phyloP scores from a whole-genome alignment of 2,888 invertebrate genomes.

The Sarcophaga caerulescens region DNA sequence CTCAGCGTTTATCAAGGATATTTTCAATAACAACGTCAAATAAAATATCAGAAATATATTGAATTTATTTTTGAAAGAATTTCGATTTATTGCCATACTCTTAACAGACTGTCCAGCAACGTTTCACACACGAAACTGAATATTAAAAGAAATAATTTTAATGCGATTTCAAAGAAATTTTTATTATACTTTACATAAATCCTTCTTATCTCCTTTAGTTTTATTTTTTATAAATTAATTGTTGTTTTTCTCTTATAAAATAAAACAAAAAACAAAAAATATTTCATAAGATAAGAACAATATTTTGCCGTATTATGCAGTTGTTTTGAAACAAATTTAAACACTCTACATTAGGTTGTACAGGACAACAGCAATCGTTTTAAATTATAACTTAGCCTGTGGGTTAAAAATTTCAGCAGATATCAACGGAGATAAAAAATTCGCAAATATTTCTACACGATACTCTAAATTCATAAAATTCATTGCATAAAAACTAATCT shows the following conservation, averaged over 20 bases:
- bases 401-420: too few species aligned
- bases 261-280: not conserved
- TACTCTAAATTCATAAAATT: too few species aligned
- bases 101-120: not conserved
- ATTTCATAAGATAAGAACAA: constrained; percentile 39
- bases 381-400: too few species aligned
- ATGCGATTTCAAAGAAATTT: constrained; percentile 32
- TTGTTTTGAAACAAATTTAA: not conserved
- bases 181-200: constrained; percentile 26
- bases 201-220: constrained; percentile 46
- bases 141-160: not conserved
- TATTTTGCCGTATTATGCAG: not conserved
- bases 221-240: constrained; percentile 12
- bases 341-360: too few species aligned
- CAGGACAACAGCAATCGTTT: too few species aligned
- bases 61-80: not conserved
- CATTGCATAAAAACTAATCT: too few species aligned
- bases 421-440: too few species aligned
- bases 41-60: constrained; percentile 13
- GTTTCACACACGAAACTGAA: constrained; percentile 50
- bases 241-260: not conserved
- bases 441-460: too few species aligned
- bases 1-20: constrained; percentile 67
- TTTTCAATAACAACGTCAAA: not conserved
- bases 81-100: not conserved